Conservation (phyloP, 1,140 invertebrate genomes). For the Steinernema feltiae region DNA sequence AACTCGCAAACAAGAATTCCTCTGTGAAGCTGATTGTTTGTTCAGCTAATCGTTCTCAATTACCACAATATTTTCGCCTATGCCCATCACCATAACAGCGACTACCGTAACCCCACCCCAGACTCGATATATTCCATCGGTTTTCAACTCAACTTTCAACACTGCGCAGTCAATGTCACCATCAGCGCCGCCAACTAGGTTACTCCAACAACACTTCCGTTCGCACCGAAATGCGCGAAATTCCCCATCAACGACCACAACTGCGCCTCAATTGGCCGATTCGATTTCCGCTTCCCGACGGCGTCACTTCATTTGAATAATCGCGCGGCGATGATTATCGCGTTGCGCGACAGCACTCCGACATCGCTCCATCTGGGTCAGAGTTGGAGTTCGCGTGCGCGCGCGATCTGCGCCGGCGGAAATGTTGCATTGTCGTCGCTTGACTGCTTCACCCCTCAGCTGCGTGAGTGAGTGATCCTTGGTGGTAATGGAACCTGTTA, state of each 20-base stretch:
- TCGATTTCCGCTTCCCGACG: constrained; percentile 6
- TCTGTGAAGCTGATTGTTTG: no score
- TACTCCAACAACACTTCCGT: neutral
- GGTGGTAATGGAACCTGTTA: neutral
- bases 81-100: no score
- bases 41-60: no score
- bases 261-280: neutral
- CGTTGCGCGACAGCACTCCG: neutral
- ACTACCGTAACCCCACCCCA: no score
- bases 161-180: no score
- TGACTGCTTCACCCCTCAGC: neutral
- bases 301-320: constrained; percentile 8
- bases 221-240: no score
- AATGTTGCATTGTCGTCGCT: neutral
- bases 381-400: neutral
- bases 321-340: constrained; percentile 1
- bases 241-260: neutral
- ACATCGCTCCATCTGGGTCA: neutral
- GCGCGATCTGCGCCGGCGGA: neutral
- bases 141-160: no score
- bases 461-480: neutral
- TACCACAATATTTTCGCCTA: no score
- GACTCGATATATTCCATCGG: no score
- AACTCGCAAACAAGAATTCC: no score
- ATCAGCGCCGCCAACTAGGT: no score